These are phyloP conservation scores for Chinchilla lanigera DNA, from an alignment of 2,113 vertebrate genomes.

Conservation along the genomic window DNA sequence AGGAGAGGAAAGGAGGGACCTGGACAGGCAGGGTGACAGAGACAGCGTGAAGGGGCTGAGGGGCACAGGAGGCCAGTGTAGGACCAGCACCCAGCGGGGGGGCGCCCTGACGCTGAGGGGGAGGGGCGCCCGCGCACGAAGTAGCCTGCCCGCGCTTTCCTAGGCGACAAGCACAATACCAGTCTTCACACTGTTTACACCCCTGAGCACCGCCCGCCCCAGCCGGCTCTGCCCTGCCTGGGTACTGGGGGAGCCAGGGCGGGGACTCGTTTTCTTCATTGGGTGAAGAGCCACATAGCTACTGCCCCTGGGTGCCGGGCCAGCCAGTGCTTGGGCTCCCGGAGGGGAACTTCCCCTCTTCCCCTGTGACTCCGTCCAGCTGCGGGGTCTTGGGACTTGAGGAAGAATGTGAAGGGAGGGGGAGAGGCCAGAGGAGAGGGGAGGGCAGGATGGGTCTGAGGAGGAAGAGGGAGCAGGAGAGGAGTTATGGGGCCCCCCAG, in stretches of 20 bases:
- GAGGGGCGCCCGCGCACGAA: conserved; percentile 74
- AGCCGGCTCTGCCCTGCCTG: conserved; percentile 70
- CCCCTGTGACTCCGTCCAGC: conserved; percentile 65
- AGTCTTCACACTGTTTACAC: conserved; percentile 89
- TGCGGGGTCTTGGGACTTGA: conserved; percentile 81
- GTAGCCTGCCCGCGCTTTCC: conserved; percentile 83
- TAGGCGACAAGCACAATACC: conserved; percentile 89
- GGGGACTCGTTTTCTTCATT: conserved; percentile 66
- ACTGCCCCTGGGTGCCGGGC: conserved; percentile 78
- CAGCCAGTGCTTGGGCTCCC: conserved; percentile 73
- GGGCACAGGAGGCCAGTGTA: conserved; percentile 68
- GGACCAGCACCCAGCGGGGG: conserved; percentile 54
- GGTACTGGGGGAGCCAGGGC: conserved; percentile 56
- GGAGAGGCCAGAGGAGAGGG: conserved; percentile 58
- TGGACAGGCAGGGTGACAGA: conserved; percentile 26
- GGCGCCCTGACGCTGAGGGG: conserved; percentile 5
- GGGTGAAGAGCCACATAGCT: conserved; percentile 85
- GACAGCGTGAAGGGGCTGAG: conserved; percentile 35
- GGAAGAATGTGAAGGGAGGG: conserved; percentile 65
- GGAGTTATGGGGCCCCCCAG: conserved; percentile 12
- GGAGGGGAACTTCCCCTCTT: conserved; percentile 58
- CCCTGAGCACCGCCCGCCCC: conserved; percentile 83
- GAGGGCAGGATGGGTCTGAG: conserved; percentile 31
- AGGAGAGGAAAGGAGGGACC: neutral
- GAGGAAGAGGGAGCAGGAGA: conserved; percentile 19